Conservation (phyloP, 2,888 invertebrate genomes). For the Tipula lateralis region DNA sequence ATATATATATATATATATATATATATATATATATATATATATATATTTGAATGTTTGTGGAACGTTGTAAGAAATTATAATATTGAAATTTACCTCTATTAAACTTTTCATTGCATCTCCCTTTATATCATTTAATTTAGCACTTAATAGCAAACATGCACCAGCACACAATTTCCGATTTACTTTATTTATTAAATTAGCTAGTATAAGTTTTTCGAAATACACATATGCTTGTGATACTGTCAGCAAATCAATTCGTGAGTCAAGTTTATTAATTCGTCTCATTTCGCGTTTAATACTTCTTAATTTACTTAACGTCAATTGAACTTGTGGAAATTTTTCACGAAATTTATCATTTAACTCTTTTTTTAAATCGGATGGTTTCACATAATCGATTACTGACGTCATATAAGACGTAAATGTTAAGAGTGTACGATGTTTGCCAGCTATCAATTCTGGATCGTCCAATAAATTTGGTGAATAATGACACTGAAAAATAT, state of each 20-base stretch:
- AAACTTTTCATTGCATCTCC: slow-evolving; percentile 79
- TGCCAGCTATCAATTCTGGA: slow-evolving; percentile 84
- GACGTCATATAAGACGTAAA: slow-evolving; percentile 91
- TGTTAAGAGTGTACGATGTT: slow-evolving; percentile 78
- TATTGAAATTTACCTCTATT: slow-evolving; percentile 65
- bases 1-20: no score
- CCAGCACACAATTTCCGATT: slow-evolving; percentile 95
- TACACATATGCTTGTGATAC: slow-evolving; percentile 98
- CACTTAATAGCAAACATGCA: slow-evolving; percentile 86
- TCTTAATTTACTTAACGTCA: slow-evolving; percentile 91
- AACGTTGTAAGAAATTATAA: no score
- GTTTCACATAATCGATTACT: slow-evolving; percentile 93
- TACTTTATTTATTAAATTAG: slow-evolving; percentile 87
- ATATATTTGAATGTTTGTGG: no score
- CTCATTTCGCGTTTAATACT: slow-evolving; percentile 96
- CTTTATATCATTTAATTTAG: slow-evolving; percentile 96
- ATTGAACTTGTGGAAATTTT: slow-evolving; percentile 89
- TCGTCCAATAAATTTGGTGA: slow-evolving; percentile 88
- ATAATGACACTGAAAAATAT: slow-evolving; percentile 51
- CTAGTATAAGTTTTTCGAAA: slow-evolving; percentile 92
- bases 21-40: no score
- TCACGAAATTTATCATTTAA: slow-evolving; percentile 94
- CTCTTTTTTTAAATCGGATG: slow-evolving; percentile 93
- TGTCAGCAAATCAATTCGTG: slow-evolving; percentile 78
- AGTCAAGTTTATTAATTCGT: slow-evolving; percentile 81